A percentile compares a stretch with the other conserved stretches of the same genome.
Conservation (phyloP, 2,113 vertebrate species). For the Tupaia tana region DNA sequence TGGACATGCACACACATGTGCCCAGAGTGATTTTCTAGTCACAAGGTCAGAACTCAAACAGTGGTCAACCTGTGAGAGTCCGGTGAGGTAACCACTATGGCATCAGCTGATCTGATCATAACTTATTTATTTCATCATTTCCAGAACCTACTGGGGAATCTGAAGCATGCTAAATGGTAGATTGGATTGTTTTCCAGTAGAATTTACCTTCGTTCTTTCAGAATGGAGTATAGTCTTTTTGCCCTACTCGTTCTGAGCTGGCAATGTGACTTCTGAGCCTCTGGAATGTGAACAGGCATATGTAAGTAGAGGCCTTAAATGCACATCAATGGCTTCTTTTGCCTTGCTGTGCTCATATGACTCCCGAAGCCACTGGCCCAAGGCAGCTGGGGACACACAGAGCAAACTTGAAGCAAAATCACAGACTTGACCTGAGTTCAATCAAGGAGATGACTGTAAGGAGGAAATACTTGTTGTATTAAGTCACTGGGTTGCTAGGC, state of each 20-base stretch:
- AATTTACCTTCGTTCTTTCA: background rate
- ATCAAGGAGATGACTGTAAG: background rate
- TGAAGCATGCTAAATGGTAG: background rate
- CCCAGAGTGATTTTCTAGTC: too few species aligned
- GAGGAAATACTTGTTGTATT: background rate
- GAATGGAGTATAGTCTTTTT: background rate
- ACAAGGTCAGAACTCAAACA: too few species aligned
- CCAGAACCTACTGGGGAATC: background rate
- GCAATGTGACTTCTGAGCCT: background rate
- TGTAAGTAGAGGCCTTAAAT: background rate
- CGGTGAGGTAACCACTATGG: too few species aligned
- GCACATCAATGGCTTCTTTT: background rate
- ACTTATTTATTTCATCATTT: constrained; percentile 41
- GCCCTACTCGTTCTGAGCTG: background rate
- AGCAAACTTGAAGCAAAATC: background rate
- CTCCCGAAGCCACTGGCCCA: background rate
- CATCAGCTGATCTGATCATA: background rate
- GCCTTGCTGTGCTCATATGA: background rate
- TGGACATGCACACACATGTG: too few species aligned
- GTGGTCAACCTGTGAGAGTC: too few species aligned
- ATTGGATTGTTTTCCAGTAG: background rate
- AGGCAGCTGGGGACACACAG: background rate
- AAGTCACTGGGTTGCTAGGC: background rate
- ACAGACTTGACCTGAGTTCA: constrained; percentile 12
- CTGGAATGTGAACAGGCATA: background rate